Evolutionary conservation across 2,888 invertebrate species (phyloP).

Genomic region (Macrosiphum euphorbiae): DNA sequence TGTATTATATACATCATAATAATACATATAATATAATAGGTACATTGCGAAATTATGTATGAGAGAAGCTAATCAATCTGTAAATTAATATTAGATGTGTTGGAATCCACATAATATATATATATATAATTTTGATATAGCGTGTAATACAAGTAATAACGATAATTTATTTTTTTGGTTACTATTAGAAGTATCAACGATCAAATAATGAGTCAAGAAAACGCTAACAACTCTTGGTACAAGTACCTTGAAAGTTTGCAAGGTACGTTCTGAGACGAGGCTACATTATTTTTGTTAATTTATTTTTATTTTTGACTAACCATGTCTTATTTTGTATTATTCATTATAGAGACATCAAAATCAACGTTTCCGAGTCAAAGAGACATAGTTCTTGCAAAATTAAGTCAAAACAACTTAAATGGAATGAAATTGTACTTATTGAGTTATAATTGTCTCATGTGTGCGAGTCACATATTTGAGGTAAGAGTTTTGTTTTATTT

Average conservation of each 20-base stretch:
- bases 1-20: no score
- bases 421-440: no score
- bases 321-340: not conserved
- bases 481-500: not conserved
- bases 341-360: not conserved
- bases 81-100: no score
- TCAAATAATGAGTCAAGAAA: not conserved
- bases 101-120: not conserved
- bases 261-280: not conserved
- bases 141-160: not conserved
- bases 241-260: not conserved
- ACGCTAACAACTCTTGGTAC: not conserved
- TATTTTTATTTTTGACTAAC: not conserved
- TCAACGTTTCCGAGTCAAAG: no score
- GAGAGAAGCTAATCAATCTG: no score
- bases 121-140: not conserved
- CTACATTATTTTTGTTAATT: not conserved
- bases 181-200: not conserved
- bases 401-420: fast-evolving
- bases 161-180: no score
- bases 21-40: no score
- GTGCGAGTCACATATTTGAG: no score
- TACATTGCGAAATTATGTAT: no score
- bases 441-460: no score
- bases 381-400: no score